Evolutionary conservation across 2,113 vertebrate species (phyloP), one percentile per base, ranked within the genome.

Genomic region (Campylomormyrus numenius): DNA sequence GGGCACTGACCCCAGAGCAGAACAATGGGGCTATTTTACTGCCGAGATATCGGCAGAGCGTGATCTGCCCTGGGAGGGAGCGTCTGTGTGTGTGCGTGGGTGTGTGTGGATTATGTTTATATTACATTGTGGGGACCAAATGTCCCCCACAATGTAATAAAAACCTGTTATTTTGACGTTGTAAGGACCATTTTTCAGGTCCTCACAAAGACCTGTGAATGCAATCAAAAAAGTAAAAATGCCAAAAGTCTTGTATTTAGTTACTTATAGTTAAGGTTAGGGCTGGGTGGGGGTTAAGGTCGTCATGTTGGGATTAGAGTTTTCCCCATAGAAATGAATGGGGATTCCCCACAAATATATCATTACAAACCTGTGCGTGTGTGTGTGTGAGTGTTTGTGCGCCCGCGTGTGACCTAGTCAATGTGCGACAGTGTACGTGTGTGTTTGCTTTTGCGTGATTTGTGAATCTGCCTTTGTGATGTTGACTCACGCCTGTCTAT

Each of bases 21-120:
- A 92, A 93, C 92, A 93, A 93, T 93, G 88, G 88, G 31, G 45
- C 91, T 90, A 90, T 93, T 93, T 92, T 90, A 90, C 89, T 85
- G 89, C 50, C 70, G 70, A 89, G 90, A 90, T 92, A 91, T 89
- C 89, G 90, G 90, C 53, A 83, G 91, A 88, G 90, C 89, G 86
- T 90, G 90, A 91, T 74, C 90, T 70, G 80, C 80, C 80, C 90
- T 88, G 90, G 85, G 87, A 91, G 58, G 24, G 85, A 66, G 46
- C 46, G 90, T 49, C 77, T 8, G 13, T 88, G 48, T 91, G 42
- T 66, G 84, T 50, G 83, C 15, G 90, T 62, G 90, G 83, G 90
- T 48, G 86, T 84, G 87, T 45, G 24, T 62, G 21, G 17, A 53
- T 53, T 53, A 21, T 53, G 17, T 53, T 53, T 53, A 53, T 53